These are phyloP conservation scores for Tupaia chinensis DNA, from an alignment of 2,113 vertebrate genomes.

Conservation along the genomic window DNA sequence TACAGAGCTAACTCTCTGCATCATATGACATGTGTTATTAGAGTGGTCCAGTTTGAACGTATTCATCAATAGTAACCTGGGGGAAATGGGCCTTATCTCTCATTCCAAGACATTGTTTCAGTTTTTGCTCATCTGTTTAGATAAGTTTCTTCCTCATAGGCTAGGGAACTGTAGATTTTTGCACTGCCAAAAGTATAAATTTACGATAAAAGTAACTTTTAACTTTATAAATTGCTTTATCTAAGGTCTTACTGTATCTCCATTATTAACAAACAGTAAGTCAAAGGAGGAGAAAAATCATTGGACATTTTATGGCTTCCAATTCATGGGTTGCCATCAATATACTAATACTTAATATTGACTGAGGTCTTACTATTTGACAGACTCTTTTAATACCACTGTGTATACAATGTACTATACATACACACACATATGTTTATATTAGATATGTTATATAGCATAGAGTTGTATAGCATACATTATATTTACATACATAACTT, in stretches of 20 bases:
- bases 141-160: not conserved
- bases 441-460: too few relatives aligned
- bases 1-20: not conserved
- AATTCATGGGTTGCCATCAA: not conserved
- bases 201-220: not conserved
- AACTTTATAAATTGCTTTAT: not conserved
- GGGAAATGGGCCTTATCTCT: not conserved
- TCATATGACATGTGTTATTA: not conserved
- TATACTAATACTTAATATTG: not conserved
- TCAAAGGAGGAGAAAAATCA: not conserved
- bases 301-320: not conserved
- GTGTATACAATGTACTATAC: too few relatives aligned
- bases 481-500: too few relatives aligned
- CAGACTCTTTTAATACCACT: not conserved
- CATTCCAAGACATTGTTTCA: not conserved
- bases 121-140: not conserved
- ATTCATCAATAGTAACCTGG: not conserved
- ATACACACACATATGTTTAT: too few relatives aligned
- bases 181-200: not conserved
- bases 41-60: not conserved
- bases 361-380: not conserved
- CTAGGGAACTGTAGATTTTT: not conserved
- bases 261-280: not conserved
- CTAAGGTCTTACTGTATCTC: not conserved
- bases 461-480: too few relatives aligned